phyloP scores from a whole-genome alignment of 2,888 invertebrate genomes.

The Microctonus hyperodae region DNA sequence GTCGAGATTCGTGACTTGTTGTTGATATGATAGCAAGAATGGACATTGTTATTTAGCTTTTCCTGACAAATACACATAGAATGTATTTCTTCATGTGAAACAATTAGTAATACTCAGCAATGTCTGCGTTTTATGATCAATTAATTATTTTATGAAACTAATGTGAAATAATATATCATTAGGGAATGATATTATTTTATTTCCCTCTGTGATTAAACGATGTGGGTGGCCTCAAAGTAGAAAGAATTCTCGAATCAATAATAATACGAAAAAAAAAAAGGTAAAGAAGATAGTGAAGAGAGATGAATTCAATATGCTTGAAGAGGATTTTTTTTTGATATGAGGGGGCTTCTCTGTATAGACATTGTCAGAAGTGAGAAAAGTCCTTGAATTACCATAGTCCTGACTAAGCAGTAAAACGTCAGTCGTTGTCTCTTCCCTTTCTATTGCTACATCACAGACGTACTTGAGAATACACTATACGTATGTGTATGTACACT shows the following conservation, averaged over 20 bases:
- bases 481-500: no score
- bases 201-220: no score
- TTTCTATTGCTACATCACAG: constrained; percentile 13
- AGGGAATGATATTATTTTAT: not conserved
- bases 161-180: no score
- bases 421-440: constrained; percentile 11
- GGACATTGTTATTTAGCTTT: not conserved
- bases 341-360: not conserved
- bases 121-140: not conserved
- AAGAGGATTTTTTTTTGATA: not conserved
- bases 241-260: not conserved
- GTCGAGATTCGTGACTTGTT: constrained; percentile 28
- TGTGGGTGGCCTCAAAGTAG: no score
- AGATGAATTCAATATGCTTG: not conserved
- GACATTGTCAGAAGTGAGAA: constrained; percentile 21
- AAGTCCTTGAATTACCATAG: constrained; percentile 42
- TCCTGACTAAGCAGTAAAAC: constrained; percentile 41
- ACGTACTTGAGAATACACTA: constrained; percentile 35
- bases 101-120: not conserved
- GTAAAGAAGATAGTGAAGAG: no score
- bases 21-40: not conserved
- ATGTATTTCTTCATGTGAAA: not conserved
- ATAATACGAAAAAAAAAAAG: not conserved
- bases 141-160: constrained; percentile 8
- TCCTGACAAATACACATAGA: no score